phyloP scores from a whole-genome alignment of 53 echinoderm and acorn worm genomes.

The Patiria pectinifera region DNA sequence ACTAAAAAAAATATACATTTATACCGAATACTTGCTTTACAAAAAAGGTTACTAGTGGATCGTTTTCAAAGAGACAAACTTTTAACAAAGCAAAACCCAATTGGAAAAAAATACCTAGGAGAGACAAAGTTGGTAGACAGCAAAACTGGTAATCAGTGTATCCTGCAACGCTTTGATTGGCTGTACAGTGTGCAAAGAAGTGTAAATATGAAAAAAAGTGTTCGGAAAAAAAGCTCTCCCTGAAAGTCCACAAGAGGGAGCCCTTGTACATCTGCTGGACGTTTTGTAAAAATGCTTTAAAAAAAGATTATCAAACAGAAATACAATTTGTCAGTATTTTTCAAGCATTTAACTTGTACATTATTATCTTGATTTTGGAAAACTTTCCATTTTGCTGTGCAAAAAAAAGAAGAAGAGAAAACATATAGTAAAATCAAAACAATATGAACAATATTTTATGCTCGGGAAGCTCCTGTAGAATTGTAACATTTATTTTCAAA shows the following conservation, averaged over 20 bases:
- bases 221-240: no score
- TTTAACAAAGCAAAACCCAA: no score
- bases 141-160: no score
- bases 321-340: background rate
- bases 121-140: no score
- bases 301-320: background rate
- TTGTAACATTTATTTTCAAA: background rate
- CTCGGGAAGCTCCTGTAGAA: background rate
- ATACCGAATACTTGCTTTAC: no score
- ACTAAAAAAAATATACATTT: background rate
- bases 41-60: no score
- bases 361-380: background rate
- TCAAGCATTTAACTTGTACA: background rate
- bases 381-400: background rate
- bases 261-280: background rate
- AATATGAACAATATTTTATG: background rate
- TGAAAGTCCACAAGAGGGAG: background rate
- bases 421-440: background rate
- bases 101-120: no score
- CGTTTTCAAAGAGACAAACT: no score
- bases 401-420: background rate
- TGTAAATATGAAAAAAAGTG: no score
- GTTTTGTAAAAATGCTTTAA: background rate
- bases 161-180: no score
- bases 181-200: no score